Evolutionary conservation across 2,113 vertebrate genomes (phyloP).

Genomic region (Odocoileus hemionus): DNA sequence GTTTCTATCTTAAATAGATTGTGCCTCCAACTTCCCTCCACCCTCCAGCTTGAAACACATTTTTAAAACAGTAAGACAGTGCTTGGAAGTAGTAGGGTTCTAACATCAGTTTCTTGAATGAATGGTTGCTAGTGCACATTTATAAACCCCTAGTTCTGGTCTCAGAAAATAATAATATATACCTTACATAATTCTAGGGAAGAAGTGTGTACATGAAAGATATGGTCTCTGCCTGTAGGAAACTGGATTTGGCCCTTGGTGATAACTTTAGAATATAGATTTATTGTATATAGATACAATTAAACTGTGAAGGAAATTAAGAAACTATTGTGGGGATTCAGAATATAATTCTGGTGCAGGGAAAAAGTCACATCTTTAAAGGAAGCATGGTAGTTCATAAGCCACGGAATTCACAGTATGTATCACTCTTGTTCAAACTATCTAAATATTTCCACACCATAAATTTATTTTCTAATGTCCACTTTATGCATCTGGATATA

Average conservation of each 20-base stretch:
- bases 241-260: not conserved
- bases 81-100: not conserved
- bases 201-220: not conserved
- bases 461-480: constrained; percentile 14
- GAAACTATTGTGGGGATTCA: not conserved
- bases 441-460: constrained; percentile 35
- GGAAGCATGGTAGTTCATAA: not conserved
- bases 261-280: not conserved
- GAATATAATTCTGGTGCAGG: not conserved
- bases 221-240: not conserved
- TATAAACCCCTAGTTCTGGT: not conserved
- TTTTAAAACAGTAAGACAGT: constrained; percentile 9
- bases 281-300: not conserved
- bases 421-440: constrained; percentile 23
- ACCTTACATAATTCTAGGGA: not conserved
- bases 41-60: not conserved
- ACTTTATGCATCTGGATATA: constrained; percentile 46
- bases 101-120: not conserved
- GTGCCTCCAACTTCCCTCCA: not conserved
- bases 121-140: not conserved
- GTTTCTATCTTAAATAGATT: constrained; percentile 12
- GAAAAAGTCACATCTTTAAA: constrained; percentile 27
- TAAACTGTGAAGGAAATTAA: not conserved
- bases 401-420: not conserved
- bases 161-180: constrained; percentile 3